Conservation (phyloP, 2,888 invertebrate genomes). For the Morinoia aosen region DNA sequence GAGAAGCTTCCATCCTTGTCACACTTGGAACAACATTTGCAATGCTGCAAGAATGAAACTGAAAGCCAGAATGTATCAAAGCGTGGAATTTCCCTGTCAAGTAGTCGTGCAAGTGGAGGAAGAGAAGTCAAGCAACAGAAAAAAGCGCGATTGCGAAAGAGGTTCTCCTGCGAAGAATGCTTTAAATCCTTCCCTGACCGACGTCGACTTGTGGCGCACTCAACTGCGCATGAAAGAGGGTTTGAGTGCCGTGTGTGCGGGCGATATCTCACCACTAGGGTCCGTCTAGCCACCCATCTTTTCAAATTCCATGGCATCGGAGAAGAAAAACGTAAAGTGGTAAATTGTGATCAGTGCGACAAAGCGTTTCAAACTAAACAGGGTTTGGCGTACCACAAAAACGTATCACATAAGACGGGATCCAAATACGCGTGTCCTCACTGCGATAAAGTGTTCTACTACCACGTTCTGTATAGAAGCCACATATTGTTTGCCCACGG, state of each 20-base stretch:
- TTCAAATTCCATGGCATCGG: conserved; percentile 67
- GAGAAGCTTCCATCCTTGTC: background rate
- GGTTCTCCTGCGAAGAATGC: conserved; percentile 58
- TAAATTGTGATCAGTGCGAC: conserved; percentile 61
- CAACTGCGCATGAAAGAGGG: conserved; percentile 56
- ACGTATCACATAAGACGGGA: conserved; percentile 61
- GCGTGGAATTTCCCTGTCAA: too few species aligned
- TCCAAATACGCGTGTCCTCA: conserved; percentile 62
- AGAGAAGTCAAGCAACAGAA: background rate
- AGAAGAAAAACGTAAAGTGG: conserved; percentile 61
- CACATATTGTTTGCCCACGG: conserved; percentile 65
- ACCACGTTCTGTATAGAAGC: conserved; percentile 64
- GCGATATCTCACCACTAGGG: conserved; percentile 64
- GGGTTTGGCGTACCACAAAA: conserved; percentile 64
- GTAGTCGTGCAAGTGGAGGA: background rate
- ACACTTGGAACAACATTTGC: background rate
- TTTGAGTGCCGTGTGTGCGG: conserved; percentile 64
- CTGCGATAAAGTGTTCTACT: conserved; percentile 63
- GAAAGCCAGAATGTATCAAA: background rate
- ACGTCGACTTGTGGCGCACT: conserved; percentile 57
- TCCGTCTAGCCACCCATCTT: conserved; percentile 62
- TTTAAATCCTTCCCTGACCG: conserved; percentile 56
- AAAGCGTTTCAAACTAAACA: conserved; percentile 63
- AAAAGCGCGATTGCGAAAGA: background rate
- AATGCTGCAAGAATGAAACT: background rate